Percentiles rank a stretch among this genome's conserved stretches.
Conservation (phyloP, 2,113 vertebrate species). For the Pleuronectes platessa region DNA sequence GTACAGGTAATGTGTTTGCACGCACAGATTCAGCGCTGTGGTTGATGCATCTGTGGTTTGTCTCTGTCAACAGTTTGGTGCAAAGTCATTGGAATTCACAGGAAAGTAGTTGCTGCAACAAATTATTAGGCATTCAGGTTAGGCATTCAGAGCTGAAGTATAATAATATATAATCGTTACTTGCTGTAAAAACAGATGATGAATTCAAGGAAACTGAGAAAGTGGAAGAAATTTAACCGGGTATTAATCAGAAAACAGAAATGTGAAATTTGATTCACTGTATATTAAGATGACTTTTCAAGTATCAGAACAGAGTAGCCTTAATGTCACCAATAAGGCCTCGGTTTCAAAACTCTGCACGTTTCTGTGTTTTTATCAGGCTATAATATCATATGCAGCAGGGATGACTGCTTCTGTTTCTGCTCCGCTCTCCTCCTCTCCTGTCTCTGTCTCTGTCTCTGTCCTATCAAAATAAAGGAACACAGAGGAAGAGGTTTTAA, state of each 20-base stretch:
- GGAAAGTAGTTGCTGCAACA: slow-evolving; percentile 29
- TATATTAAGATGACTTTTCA: background rate
- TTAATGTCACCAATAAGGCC: slow-evolving; percentile 44
- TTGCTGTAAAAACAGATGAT: slow-evolving; percentile 51
- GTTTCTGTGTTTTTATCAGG: slow-evolving; percentile 53
- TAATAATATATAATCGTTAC: slow-evolving; percentile 48
- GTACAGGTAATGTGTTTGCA: slow-evolving; percentile 52
- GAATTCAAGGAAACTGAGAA: slow-evolving; percentile 22
- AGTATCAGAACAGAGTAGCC: slow-evolving; percentile 14
- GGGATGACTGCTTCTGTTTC: slow-evolving; percentile 65
- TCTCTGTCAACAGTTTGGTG: slow-evolving; percentile 41
- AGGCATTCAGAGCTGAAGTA: slow-evolving; percentile 16
- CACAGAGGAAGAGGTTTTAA: slow-evolving; percentile 86
- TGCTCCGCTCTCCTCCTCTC: slow-evolving; percentile 12
- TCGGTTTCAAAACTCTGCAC: slow-evolving; percentile 38
- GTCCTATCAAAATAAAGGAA: slow-evolving; percentile 66
- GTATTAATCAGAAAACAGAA: slow-evolving; percentile 4
- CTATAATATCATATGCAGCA: slow-evolving; percentile 68
- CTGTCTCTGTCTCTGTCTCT: slow-evolving; percentile 17
- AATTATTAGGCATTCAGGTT: slow-evolving; percentile 15
- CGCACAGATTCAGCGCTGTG: slow-evolving; percentile 35
- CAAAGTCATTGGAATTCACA: slow-evolving; percentile 38
- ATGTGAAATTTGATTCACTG: background rate
- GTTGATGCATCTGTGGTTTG: slow-evolving; percentile 37
- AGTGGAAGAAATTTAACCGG: background rate